Evolutionary conservation across 2,888 invertebrate species (phyloP).

Genomic region (Parasteatoda lunata): DNA sequence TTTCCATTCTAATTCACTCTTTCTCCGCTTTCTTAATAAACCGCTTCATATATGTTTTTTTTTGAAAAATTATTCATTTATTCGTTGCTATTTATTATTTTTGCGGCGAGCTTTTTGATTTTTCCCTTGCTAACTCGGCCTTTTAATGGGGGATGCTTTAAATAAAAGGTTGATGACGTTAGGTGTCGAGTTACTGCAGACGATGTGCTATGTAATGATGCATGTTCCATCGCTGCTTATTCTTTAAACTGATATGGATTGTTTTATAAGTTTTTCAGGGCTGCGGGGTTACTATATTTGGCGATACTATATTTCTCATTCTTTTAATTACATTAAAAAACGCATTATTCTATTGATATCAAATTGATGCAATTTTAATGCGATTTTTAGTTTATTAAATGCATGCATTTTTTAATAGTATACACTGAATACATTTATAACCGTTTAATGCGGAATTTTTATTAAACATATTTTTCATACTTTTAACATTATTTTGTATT

Average conservation of each 20-base stretch:
- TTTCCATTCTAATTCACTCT: neutral
- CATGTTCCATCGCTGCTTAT: constrained; percentile 44
- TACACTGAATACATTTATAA: neutral
- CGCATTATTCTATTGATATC: too few relatives aligned
- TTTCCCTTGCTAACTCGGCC: constrained; percentile 9
- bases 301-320: neutral
- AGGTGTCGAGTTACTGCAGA: constrained; percentile 54
- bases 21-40: constrained; percentile 29
- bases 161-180: constrained; percentile 64
- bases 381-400: neutral
- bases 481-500: too few relatives aligned
- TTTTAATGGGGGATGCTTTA: constrained; percentile 61
- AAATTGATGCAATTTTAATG: neutral
- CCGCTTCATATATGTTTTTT: constrained; percentile 25
- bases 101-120: constrained; percentile 46
- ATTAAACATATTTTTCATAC: too few relatives aligned
- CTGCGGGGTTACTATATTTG: neutral
- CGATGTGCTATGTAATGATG: constrained; percentile 43
- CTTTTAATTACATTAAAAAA: neutral
- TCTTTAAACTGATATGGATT: constrained; percentile 53
- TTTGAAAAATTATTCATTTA: constrained; percentile 37
- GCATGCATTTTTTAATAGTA: neutral
- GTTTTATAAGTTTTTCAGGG: constrained; percentile 42
- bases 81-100: constrained; percentile 47
- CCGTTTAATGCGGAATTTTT: neutral